A percentile compares a stretch with the other conserved stretches of the same genome.
Conservation (phyloP, 2,888 invertebrate species). For the Cepaea hortensis region DNA sequence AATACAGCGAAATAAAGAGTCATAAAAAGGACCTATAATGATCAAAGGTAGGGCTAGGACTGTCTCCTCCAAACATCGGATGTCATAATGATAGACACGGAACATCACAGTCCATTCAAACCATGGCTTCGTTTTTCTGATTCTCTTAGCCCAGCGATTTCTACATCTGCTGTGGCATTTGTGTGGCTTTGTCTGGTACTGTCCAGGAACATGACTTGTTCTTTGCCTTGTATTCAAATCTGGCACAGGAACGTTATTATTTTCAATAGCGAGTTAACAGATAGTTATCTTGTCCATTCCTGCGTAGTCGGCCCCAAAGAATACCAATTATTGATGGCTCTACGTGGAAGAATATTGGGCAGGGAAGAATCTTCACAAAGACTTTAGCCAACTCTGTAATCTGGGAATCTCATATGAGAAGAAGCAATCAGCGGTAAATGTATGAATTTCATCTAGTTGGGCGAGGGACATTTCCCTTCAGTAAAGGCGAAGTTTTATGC, state of each 20-base stretch:
- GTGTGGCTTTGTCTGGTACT: background rate
- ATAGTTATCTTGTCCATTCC: conserved; percentile 33
- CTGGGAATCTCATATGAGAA: conserved; percentile 11
- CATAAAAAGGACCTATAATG: background rate
- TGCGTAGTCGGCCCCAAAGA: conserved; percentile 27
- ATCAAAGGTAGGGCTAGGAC: background rate
- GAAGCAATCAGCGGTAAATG: conserved; percentile 27
- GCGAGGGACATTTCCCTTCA: background rate
- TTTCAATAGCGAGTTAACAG: conserved; percentile 24
- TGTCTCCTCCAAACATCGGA: background rate
- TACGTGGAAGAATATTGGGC: conserved; percentile 24
- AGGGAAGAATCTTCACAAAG: conserved; percentile 28
- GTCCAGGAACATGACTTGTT: conserved; percentile 20
- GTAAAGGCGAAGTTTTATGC: background rate
- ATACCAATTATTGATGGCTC: conserved; percentile 38
- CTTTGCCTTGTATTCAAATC: conserved; percentile 27
- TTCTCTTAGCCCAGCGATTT: background rate
- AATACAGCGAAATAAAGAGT: background rate
- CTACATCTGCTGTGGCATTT: background rate
- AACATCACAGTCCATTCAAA: background rate
- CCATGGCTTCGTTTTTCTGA: background rate
- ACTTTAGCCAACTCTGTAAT: conserved; percentile 21
- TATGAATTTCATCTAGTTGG: conserved; percentile 15
- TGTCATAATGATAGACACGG: conserved; percentile 12
- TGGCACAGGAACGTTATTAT: conserved; percentile 18